Evolutionary conservation across 1,140 invertebrate genomes (phyloP), one percentile per base, ranked within the genome.

Genomic region (Microplitis mediator): DNA sequence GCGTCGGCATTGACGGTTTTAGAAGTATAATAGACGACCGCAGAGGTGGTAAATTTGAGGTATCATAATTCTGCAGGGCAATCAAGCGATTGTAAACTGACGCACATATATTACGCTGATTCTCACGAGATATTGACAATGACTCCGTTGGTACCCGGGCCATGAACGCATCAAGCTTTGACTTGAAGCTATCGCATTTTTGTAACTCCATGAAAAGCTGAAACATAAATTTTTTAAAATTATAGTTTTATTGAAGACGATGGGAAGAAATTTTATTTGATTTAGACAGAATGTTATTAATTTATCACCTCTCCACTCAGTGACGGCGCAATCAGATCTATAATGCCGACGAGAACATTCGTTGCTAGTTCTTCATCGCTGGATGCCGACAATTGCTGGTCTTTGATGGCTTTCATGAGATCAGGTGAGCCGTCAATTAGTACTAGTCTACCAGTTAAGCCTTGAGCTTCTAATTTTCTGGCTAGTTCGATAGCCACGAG

Each of bases 21-120:
- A 94, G 81, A 8, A 95, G 84, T 3, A 86, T 88, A 3, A 93
- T 89, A 0, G 88, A 87, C 0, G 92, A 88, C 78, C 89, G 90
- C 2, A 91, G 60, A 14, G 80, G 82, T 0, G 81, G 79, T 1
- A 78, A 13, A 4, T 76, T 51, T 3, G 74, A 74, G 0, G 72
- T 32, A 62, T 91, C 85, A 74, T 90, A 91, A 1, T 83, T 79
- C 0, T 88, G 70, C 0, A 92, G 65, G 31, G 90, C 88, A 73
- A 88, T 86, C 0, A 93, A 68, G n/a, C 92, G 82, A 16, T 88
- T 87, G 72, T 89, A 93, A 68, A 89, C 82, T 2, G 85, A 83
- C 1, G 76, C 78, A 4, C 88, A 84, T 3, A 92, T 78, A 0
- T 71, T 71, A 3, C 76, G 81, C 8, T 88, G 85, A 69, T 90